Base-by-base conservation (phyloP, 2,888 invertebrate genomes). In the Coremacera marginata region DNA sequence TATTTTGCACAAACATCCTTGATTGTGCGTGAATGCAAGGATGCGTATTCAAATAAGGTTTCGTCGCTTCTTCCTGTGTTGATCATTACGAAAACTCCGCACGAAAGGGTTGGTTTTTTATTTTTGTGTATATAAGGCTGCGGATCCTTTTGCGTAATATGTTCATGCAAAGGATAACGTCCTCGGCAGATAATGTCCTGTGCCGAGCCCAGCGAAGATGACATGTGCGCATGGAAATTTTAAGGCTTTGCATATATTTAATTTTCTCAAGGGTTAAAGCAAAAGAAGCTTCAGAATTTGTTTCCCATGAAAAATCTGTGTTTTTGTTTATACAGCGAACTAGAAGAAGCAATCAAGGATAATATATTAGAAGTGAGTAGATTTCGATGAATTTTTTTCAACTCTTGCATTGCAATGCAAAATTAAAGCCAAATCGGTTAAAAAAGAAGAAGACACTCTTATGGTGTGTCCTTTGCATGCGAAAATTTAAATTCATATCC, bases 41-140 rank as follows among this genome's bases (percentile, higher is more conserved):
- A 87, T 87, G 87, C 86, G 87, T 87, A 87, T 87, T 87, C 87
- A 87, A 87, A 87, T 87, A 85, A 86, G 85, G 81, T 82, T 83
- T 76, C 79, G 68, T 72, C 77, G 63, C 76, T 44, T 81, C 77
- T 79, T 77, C 79, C 77, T 76, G 37, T 70, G 68, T 25, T 57
- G 37, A 16, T 22, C 55, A 62, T 57, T 27, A 60, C 44, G 75
- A 11, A 25, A 19, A 79, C 71, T 80, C 80, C 80, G 44, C 27
- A 49, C 19, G 77, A 77, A 80, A 81, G 82, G 86, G 86, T 85
- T 85, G 83, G 81, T 11, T 74, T 77, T 72, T 79, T 62, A 19
- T 31, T 51, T 55, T 31, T 22, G 65, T 27, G 55, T 62, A 44
- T 11, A 81, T 2, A 55, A 44, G 19, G 19, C 37, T 37, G 34